Evolutionary conservation across 2,113 vertebrate species (phyloP).

Genomic region (Phrynosoma platyrhinos): DNA sequence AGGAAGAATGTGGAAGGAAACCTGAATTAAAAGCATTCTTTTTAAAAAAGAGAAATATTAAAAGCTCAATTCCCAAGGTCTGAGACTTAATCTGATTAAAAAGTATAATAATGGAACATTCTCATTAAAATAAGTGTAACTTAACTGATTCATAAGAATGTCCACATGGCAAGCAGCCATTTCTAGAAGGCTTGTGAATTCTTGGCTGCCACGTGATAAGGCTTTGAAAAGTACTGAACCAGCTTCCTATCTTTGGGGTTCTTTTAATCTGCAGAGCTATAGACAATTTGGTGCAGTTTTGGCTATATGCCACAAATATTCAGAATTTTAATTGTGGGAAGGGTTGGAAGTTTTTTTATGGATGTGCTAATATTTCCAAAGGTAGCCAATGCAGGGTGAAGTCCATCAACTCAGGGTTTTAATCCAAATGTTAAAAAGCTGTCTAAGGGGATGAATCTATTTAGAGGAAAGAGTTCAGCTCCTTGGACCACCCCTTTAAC

Average conservation of each 20-base stretch:
- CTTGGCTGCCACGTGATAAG: conserved; percentile 38
- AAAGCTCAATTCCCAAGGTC: conserved; percentile 35
- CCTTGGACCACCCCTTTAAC: too few relatives aligned
- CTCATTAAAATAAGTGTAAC: conserved; percentile 58
- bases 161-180: conserved; percentile 40
- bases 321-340: not conserved
- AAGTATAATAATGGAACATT: conserved; percentile 42
- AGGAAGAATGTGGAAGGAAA: conserved; percentile 47
- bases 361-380: too few relatives aligned
- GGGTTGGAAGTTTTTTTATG: too few relatives aligned
- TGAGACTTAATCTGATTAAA: conserved; percentile 62
- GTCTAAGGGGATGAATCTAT: too few relatives aligned
- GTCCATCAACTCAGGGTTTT: too few relatives aligned
- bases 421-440: too few relatives aligned
- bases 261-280: conserved; percentile 36
- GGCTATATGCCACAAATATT: not conserved
- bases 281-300: conserved; percentile 34
- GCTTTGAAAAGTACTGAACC: conserved; percentile 44
- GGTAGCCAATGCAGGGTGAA: too few relatives aligned
- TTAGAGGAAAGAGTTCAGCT: too few relatives aligned
- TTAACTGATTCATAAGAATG: conserved; percentile 50
- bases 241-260: conserved; percentile 31
- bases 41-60: not conserved
- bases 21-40: conserved; percentile 40
- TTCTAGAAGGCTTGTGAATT: conserved; percentile 60